Conservation (phyloP, 2,888 invertebrate species). For the Melinaea menophilus region DNA sequence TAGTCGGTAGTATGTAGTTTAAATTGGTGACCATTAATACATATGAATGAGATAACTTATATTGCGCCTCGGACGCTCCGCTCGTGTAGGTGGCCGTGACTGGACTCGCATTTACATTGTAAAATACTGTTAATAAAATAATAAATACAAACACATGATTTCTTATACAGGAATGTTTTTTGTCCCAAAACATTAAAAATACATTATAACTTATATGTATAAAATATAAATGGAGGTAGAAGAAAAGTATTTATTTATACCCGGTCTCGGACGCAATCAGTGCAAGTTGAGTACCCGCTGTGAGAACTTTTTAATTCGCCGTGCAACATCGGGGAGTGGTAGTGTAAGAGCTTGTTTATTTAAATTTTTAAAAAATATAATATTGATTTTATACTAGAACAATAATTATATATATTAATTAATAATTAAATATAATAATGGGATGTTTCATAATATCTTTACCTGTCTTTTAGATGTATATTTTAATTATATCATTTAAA, state of each 20-base stretch:
- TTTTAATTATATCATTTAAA: too few relatives aligned
- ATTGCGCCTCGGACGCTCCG: conserved; percentile 34
- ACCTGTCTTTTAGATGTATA: too few relatives aligned
- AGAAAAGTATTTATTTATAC: neutral
- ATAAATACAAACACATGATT: neutral
- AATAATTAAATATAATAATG: too few relatives aligned
- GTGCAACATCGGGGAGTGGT: conserved; percentile 16
- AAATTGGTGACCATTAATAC: conserved; percentile 39
- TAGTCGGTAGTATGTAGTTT: conserved; percentile 19
- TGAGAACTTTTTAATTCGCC: conserved; percentile 49
- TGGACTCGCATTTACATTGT: conserved; percentile 7
- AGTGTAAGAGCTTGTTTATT: too few relatives aligned
- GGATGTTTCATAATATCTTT: too few relatives aligned
- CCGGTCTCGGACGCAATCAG: conserved; percentile 16
- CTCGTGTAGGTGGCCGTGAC: conserved; percentile 9
- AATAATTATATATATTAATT: too few relatives aligned
- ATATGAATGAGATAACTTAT: conserved; percentile 54
- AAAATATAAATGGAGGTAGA: neutral
- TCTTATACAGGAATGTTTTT: too few relatives aligned
- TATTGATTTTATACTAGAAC: too few relatives aligned
- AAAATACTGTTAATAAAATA: neutral
- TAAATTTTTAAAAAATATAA: too few relatives aligned
- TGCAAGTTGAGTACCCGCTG: conserved; percentile 17
- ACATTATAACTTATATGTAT: neutral
- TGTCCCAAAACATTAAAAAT: too few relatives aligned